These are phyloP conservation scores for Lasioglossum figueresi DNA, from an alignment of 2,888 invertebrate genomes.

Conservation along the genomic window DNA sequence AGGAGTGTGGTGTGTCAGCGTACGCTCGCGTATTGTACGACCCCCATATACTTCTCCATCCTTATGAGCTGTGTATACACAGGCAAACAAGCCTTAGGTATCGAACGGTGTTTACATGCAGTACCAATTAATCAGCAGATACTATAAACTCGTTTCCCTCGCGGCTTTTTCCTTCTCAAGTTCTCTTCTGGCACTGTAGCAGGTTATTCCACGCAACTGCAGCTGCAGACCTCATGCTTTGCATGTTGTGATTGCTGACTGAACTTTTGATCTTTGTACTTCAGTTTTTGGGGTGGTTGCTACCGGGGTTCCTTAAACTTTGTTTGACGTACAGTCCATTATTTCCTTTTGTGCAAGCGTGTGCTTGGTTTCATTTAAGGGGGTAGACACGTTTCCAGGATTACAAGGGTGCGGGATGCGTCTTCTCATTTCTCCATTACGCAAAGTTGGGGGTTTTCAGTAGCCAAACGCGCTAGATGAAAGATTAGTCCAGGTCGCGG, in stretches of 20 bases:
- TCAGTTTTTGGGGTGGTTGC: background rate
- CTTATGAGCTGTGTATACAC: constrained; percentile 67
- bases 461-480: too few relatives aligned
- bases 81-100: constrained; percentile 77
- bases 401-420: too few relatives aligned
- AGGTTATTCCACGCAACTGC: constrained; percentile 30
- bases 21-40: constrained; percentile 67
- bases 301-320: background rate
- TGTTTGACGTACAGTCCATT: background rate
- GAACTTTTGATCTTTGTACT: constrained; percentile 31
- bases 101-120: constrained; percentile 77
- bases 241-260: background rate
- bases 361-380: background rate
- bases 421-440: too few relatives aligned
- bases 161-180: constrained; percentile 59
- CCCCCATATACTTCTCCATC: constrained; percentile 60
- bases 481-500: too few relatives aligned
- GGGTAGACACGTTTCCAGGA: too few relatives aligned
- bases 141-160: constrained; percentile 71
- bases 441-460: too few relatives aligned
- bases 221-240: constrained; percentile 8
- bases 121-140: constrained; percentile 81
- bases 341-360: background rate
- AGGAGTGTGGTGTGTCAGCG: constrained; percentile 61
- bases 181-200: constrained; percentile 24